phyloP scores from a whole-genome alignment of 2,797 vertebrate genomes.

The Sebastes iracundus region DNA sequence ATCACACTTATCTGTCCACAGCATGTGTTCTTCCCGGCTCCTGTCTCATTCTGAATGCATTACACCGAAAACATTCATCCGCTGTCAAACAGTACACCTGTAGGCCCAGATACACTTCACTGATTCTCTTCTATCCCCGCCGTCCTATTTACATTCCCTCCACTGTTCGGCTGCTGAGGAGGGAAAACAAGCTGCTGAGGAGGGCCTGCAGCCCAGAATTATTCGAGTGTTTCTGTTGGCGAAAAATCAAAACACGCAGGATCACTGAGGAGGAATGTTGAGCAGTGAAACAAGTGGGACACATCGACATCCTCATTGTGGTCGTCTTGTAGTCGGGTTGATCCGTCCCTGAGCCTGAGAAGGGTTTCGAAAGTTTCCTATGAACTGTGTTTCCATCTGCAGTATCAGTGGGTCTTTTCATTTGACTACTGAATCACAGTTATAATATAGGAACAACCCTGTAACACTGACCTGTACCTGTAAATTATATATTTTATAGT shows the following conservation, averaged over 20 bases:
- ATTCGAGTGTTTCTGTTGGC: neutral
- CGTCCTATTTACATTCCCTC: conserved; percentile 30
- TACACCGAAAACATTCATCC: conserved; percentile 45
- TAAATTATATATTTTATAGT: neutral
- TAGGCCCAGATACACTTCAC: conserved; percentile 41
- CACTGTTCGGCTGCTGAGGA: neutral
- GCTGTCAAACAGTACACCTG: conserved; percentile 52
- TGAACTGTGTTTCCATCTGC: neutral
- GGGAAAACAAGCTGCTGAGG: neutral
- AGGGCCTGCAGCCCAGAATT: neutral
- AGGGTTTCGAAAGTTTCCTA: neutral
- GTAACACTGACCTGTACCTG: neutral
- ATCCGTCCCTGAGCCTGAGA: neutral
- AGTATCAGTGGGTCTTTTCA: neutral
- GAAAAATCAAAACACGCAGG: neutral
- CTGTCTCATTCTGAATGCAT: conserved; percentile 46
- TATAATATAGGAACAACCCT: neutral
- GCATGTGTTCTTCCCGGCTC: conserved; percentile 31
- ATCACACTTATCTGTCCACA: conserved; percentile 43
- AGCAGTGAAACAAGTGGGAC: neutral
- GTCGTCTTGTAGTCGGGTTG: neutral
- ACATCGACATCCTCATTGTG: neutral
- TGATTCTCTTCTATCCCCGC: conserved; percentile 17
- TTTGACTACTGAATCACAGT: neutral
- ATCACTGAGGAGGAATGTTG: neutral